phyloP scores from a whole-genome alignment of 2,888 invertebrate genomes.

The Oxycera nigricornis region DNA sequence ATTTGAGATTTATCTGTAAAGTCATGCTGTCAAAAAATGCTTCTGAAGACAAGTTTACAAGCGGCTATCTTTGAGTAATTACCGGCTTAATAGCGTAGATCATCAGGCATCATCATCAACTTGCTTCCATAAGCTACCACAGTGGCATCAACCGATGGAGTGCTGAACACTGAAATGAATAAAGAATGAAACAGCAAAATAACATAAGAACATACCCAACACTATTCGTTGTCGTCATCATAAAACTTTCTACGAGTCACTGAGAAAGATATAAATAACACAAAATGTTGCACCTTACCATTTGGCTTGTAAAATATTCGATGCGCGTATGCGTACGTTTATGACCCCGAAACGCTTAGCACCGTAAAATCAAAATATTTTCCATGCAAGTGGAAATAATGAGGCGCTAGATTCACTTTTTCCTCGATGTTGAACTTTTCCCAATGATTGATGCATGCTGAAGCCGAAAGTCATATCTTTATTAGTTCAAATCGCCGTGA shows the following conservation, averaged over 20 bases:
- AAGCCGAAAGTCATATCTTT: too few relatives aligned
- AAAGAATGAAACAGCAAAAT: slow-evolving; percentile 5
- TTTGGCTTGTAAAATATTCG: background rate
- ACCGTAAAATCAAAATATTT: slow-evolving; percentile 10
- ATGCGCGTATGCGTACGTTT: background rate
- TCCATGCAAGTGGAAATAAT: background rate
- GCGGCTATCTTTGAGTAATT: slow-evolving; percentile 15
- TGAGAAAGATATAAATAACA: background rate
- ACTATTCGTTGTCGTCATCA: background rate
- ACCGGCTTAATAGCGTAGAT: background rate
- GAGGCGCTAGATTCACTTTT: slow-evolving; percentile 19
- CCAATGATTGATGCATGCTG: too few relatives aligned
- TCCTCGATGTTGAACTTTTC: background rate
- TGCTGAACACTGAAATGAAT: too few relatives aligned
- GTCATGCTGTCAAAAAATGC: background rate
- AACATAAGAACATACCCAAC: slow-evolving; percentile 7
- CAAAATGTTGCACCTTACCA: background rate
- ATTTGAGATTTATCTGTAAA: background rate
- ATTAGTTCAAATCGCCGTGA: too few relatives aligned
- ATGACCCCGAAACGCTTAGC: slow-evolving; percentile 16
- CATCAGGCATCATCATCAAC: slow-evolving; percentile 2
- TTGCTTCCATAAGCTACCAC: background rate
- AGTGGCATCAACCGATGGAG: slow-evolving; percentile 1
- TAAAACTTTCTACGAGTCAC: slow-evolving; percentile 14
- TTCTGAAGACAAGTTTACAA: background rate